Evolutionary conservation across 2,888 invertebrate species (phyloP), one percentile per base, ranked within the genome.

Genomic region (Andrena minutula): DNA sequence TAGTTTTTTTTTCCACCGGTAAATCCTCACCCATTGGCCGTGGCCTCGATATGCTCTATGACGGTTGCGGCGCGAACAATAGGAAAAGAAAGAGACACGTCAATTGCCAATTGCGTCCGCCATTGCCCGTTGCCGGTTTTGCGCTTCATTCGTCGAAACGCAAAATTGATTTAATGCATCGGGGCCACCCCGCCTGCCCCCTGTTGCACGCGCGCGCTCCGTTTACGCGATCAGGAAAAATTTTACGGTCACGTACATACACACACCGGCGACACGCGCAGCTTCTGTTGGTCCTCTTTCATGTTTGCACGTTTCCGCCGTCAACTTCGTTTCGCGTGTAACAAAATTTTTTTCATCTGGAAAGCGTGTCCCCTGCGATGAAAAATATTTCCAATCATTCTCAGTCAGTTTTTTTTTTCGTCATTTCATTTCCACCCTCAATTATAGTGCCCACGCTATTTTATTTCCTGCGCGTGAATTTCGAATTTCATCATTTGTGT

Each of bases 21-120:
- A 82, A 86, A 88, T 86, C 82, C 83, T 86, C 78, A 82, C 80
- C 53, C 69, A 82, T 88, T 82, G 81, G 53, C 81, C 69, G 61
- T 12, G 56, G 41, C 7, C 53, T 10, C 85, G 85, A 82, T 83
- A 83, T 75, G 77, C 79, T 77, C 58, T 84, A 78, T 88, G 86
- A 87, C 79, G 73, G 73, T 61, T 35, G 64, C 32, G 30, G 41
- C 32, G 35, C 16, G 76, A 28, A 74, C 65, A 79, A 80, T 28
- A 68, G 47, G 16, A 61, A 71, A 58, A 69, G 73, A 76, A 82
- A 70, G 69, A 47, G 32, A 41, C 53, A 32, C 30, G 51, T 41
- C 79, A 82, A 71, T 69, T 49, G 51, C 56, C 79, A 82, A 71
- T 69, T 56, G 47, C 63, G 47, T 10, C 26, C 53, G 53, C 16